A percentile compares a stretch with the other conserved stretches of the same genome.
Evolutionary conservation across 2,797 vertebrate genomes (phyloP).

Genomic region (Hypotaenidia okinawae): DNA sequence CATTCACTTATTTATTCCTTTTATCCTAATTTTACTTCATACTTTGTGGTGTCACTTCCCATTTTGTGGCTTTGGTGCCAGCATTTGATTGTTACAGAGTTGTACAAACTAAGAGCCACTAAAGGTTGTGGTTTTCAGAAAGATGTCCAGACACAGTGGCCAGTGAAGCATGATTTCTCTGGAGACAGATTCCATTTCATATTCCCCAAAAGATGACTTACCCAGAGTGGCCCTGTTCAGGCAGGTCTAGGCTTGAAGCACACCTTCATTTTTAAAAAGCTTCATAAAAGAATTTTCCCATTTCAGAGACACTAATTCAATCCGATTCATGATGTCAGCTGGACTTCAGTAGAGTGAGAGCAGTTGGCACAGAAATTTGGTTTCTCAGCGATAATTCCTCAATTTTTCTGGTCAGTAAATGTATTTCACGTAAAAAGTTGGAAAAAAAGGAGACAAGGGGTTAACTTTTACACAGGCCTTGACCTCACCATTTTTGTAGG

Average conservation of each 20-base stretch:
- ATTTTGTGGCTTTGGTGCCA: background rate
- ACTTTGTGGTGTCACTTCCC: background rate
- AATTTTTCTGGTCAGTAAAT: background rate
- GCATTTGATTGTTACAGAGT: background rate
- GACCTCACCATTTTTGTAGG: background rate
- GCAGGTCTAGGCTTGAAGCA: background rate
- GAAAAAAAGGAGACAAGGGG: background rate
- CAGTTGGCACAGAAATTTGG: background rate
- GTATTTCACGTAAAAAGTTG: background rate
- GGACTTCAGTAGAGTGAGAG: background rate
- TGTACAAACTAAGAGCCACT: background rate
- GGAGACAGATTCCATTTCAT: background rate
- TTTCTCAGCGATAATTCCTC: background rate
- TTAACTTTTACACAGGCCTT: slow-evolving; percentile 9
- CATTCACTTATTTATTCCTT: background rate
- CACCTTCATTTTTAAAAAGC: background rate
- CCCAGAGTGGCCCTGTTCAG: background rate
- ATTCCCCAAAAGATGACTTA: background rate
- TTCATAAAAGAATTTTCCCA: background rate
- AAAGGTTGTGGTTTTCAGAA: background rate
- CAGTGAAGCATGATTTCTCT: background rate
- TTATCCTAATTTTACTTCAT: background rate
- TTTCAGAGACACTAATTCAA: background rate
- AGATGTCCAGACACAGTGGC: rapidly evolving
- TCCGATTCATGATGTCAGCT: background rate